Conservation (phyloP, 2,113 vertebrate species). For the Anolis carolinensis region DNA sequence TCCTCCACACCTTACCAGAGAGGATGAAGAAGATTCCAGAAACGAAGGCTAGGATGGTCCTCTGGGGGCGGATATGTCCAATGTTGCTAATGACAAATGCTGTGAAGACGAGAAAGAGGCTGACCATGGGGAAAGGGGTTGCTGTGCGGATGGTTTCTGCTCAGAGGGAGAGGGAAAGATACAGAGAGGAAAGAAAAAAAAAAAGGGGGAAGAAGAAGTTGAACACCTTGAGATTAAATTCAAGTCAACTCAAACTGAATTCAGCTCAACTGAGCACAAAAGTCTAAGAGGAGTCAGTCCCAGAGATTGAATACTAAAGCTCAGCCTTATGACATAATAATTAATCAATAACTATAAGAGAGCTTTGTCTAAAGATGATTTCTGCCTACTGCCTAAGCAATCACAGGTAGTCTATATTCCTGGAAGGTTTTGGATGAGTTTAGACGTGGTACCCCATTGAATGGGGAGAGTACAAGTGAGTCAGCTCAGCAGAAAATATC, state of each 20-base stretch:
- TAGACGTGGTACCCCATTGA: not conserved
- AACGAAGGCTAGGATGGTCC: slow-evolving; percentile 89
- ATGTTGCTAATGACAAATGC: slow-evolving; percentile 92
- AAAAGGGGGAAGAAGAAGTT: not conserved
- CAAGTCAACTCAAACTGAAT: not conserved
- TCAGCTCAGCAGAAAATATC: not conserved
- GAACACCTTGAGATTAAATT: not conserved
- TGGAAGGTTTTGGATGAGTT: not conserved
- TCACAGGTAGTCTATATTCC: too few species aligned
- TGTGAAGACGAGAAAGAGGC: slow-evolving; percentile 91
- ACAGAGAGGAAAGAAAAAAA: not conserved
- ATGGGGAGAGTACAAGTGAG: not conserved
- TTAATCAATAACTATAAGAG: not conserved
- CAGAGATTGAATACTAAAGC: not conserved
- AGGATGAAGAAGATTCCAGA: slow-evolving; percentile 94
- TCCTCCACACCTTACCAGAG: slow-evolving; percentile 76
- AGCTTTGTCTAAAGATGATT: not conserved
- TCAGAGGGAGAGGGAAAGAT: not conserved
- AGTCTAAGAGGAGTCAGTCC: too few species aligned
- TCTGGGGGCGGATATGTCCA: slow-evolving; percentile 89
- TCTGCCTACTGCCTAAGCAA: not conserved
- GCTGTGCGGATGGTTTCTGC: slow-evolving; percentile 89
- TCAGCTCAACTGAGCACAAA: too few species aligned
- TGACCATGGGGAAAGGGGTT: slow-evolving; percentile 91
- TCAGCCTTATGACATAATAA: not conserved